Base-by-base conservation (phyloP, 1,140 invertebrate genomes). In the Cheumatopsyche charites region DNA sequence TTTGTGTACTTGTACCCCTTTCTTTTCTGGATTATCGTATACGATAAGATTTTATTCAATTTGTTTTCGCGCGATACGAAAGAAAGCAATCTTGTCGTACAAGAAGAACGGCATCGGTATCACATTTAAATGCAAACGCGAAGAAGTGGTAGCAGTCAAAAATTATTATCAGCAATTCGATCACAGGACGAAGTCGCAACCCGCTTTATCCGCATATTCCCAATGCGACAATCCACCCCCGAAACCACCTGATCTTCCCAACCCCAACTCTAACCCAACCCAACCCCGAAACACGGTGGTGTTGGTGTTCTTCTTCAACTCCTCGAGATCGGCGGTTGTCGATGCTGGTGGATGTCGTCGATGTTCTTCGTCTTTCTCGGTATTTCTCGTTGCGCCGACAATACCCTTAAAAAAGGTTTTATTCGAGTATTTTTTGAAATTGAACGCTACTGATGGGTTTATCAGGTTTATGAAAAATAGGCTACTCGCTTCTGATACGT, bases 381-480 rank as follows among this genome's bases (percentile, higher is more conserved):
- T n/a, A n/a, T n/a, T 19, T 61, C 21, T 49, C 45, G 17, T 49
- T 9, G 29, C 36, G 23, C 42, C 41, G 63, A 66, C 63, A 68
- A 55, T 68, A 52, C 66, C 49, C 49, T 68, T 68, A 68, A 52
- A 68, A 68, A n/a, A 13, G 61, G 70, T 62, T 71, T 71, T 71
- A 71, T 70, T 70, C 47, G 17, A 62, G 41, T 70, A 41, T 70
- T 62, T 69, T 71, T 71, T 71, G 61, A 71, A 71, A 71, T 71
- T 71, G 70, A 71, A 63, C 62, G 70, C 62, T 47, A 25, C 25
- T 41, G 70, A 71, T 71, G 70, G 61, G 61, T 71, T 65, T 71
- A 71, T 71, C 70, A 71, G 70, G 70, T 71, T 71, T 63, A 71
- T 63, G 70, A 63, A 62, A 63, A 65, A 71, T 71, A 71, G 63